Conservation (phyloP, 2,888 invertebrate genomes). For the Syritta pipiens region DNA sequence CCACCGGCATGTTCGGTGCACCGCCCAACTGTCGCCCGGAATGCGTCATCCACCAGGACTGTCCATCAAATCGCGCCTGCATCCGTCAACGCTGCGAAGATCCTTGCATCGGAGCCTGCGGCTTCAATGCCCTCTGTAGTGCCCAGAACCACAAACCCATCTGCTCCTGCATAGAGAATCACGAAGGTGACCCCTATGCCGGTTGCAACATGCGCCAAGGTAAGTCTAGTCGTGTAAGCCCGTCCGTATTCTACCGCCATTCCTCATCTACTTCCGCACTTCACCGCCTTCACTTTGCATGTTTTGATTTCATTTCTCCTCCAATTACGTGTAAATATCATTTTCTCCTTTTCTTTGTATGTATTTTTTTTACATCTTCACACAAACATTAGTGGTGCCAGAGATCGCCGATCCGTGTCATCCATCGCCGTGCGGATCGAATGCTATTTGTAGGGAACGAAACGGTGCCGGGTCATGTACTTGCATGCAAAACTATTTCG, state of each 20-base stretch:
- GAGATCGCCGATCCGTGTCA: constrained; percentile 85
- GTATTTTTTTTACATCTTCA: constrained; percentile 60
- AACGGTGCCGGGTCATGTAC: constrained; percentile 90
- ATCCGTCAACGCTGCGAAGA: constrained; percentile 86
- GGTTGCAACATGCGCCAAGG: constrained; percentile 84
- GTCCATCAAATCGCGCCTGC: constrained; percentile 86
- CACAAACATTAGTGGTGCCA: constrained; percentile 80
- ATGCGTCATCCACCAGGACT: constrained; percentile 87
- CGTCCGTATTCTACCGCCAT: constrained; percentile 15
- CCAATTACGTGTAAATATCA: constrained; percentile 59
- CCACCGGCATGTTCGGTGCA: constrained; percentile 86
- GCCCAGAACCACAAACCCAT: constrained; percentile 87
- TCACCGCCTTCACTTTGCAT: constrained; percentile 59
- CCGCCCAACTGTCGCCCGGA: constrained; percentile 90
- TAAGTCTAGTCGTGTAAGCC: constrained; percentile 78
- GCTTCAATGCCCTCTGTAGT: constrained; percentile 85
- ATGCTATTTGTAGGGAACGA: constrained; percentile 90
- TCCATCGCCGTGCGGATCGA: constrained; percentile 91
- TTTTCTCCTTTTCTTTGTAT: constrained; percentile 62
- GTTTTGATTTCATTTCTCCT: constrained; percentile 45
- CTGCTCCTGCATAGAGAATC: constrained; percentile 85
- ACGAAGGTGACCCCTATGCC: constrained; percentile 89
- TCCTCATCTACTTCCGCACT: constrained; percentile 54
- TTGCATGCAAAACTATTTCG: constrained; percentile 90
- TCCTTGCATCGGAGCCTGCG: constrained; percentile 88